Percentiles rank a stretch among this genome's conserved stretches.
Conservation (phyloP, 2,888 invertebrate genomes). For the Platycheirus rosarum region DNA sequence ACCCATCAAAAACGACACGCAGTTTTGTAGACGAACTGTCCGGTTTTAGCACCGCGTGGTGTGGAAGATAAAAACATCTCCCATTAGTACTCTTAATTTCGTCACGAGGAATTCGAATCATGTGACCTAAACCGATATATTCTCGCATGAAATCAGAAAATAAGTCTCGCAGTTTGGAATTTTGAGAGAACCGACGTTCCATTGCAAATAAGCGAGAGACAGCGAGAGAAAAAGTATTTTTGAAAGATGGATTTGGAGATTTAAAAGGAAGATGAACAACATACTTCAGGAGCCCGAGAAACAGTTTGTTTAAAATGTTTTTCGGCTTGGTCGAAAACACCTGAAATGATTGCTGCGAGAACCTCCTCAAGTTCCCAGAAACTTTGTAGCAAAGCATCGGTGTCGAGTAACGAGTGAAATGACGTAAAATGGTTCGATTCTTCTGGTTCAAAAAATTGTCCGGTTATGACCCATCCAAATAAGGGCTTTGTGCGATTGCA, state of each 20-base stretch:
- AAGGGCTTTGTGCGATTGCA: too few relatives aligned
- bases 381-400: too few relatives aligned
- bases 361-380: background rate
- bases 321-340: background rate
- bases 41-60: slow-evolving; percentile 18
- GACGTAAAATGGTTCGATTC: too few relatives aligned
- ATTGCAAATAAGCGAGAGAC: background rate
- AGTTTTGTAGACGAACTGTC: too few relatives aligned
- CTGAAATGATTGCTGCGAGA: background rate
- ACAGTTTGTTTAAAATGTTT: too few relatives aligned
- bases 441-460: too few relatives aligned
- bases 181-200: background rate
- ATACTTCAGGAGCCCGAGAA: background rate
- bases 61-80: slow-evolving; percentile 10
- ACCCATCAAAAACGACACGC: too few relatives aligned
- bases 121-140: too few relatives aligned
- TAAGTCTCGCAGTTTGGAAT: background rate
- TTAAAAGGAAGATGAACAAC: background rate
- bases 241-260: too few relatives aligned
- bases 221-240: background rate
- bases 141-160: background rate
- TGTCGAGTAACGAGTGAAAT: too few relatives aligned
- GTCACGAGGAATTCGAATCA: slow-evolving; percentile 10
- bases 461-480: too few relatives aligned
- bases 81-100: background rate